Percentiles rank a stretch among this genome's conserved stretches.
phyloP scores from a whole-genome alignment of 2,113 vertebrate species.

The Lasiurus borealis region DNA sequence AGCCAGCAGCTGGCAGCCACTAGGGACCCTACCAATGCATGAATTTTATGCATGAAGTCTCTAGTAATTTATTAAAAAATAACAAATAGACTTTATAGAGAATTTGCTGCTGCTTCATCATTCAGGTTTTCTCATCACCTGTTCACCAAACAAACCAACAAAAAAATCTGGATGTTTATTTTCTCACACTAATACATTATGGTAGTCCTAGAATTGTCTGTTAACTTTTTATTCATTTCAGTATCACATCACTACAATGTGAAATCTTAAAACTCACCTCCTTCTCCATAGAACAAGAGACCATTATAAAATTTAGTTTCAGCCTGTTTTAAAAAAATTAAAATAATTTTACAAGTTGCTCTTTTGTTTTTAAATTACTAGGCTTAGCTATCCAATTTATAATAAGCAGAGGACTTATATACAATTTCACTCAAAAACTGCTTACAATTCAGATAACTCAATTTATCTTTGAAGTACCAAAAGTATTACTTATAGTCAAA shows the following conservation, averaged over 20 bases:
- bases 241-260: conserved; percentile 15
- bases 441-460: conserved; percentile 26
- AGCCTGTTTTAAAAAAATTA: conserved; percentile 89
- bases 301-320: conserved; percentile 99
- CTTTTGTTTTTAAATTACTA: conserved; percentile 54
- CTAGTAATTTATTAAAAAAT: not conserved
- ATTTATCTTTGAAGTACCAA: not conserved
- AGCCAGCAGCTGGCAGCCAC: too few species aligned
- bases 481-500: not conserved
- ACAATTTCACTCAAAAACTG: conserved; percentile 49
- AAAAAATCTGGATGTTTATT: conserved; percentile 23
- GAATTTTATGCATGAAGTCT: too few species aligned
- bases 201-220: not conserved
- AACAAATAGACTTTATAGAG: not conserved
- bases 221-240: conserved; percentile 40
- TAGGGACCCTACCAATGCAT: too few species aligned
- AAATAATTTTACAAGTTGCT: conserved; percentile 62
- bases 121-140: not conserved
- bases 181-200: conserved; percentile 26
- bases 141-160: conserved; percentile 6
- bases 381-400: not conserved
- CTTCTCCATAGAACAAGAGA: conserved; percentile 98
- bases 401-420: not conserved
- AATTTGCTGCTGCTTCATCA: not conserved
- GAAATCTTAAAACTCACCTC: conserved; percentile 90